phyloP scores from a whole-genome alignment of 2,113 vertebrate species.

The Upupa epops region DNA sequence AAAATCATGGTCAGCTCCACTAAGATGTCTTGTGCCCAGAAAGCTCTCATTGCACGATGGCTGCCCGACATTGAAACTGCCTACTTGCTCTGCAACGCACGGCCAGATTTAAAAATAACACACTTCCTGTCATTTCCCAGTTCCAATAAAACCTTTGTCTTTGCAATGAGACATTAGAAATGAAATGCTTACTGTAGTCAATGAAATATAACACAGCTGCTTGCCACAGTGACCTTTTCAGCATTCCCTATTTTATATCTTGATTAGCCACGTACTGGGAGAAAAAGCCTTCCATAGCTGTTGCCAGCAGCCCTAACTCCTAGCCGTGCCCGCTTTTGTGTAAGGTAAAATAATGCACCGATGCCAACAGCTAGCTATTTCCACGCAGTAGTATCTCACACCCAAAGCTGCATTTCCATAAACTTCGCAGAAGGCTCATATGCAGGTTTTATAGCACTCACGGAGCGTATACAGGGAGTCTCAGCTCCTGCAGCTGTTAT shows the following conservation, averaged over 20 bases:
- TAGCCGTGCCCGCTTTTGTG: background rate
- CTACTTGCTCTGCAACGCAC: background rate
- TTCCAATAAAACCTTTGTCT: slow-evolving; percentile 52
- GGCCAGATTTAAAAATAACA: background rate
- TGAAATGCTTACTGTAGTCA: slow-evolving; percentile 37
- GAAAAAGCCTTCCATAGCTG: slow-evolving; percentile 7
- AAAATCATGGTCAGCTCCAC: background rate
- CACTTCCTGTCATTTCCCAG: background rate
- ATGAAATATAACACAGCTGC: slow-evolving; percentile 26
- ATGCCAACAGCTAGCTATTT: background rate
- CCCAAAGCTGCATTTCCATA: background rate
- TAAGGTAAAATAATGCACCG: background rate
- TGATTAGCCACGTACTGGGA: slow-evolving; percentile 20
- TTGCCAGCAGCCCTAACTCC: background rate
- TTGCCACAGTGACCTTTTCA: slow-evolving; percentile 65
- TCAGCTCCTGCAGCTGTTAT: background rate
- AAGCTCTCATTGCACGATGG: background rate
- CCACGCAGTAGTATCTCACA: background rate
- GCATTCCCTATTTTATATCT: slow-evolving; percentile 35
- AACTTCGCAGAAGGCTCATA: background rate
- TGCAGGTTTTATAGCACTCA: background rate
- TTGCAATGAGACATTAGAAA: slow-evolving; percentile 17
- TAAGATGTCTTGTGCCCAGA: background rate
- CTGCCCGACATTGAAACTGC: background rate
- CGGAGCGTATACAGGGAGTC: background rate